These are phyloP conservation scores for Aurelia aurita DNA, from an alignment of 30 jellyfish, hydroid and myxozoan genomes.

Conservation along the genomic window DNA sequence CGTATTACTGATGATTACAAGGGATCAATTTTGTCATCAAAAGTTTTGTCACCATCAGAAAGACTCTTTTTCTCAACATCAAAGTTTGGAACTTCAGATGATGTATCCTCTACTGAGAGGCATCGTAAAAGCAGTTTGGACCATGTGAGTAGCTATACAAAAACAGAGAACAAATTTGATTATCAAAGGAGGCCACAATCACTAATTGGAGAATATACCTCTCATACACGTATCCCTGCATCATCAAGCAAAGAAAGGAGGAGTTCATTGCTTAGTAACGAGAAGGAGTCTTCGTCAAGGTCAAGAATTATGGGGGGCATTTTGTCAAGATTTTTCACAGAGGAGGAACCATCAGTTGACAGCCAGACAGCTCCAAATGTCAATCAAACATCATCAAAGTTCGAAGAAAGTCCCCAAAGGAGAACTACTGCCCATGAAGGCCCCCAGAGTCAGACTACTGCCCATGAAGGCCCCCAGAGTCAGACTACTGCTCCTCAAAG, in stretches of 20 bases:
- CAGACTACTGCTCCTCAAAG: background rate
- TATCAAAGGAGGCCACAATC: slow-evolving; percentile 14
- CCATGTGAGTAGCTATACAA: background rate
- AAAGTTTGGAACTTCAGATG: background rate
- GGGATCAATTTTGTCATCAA: slow-evolving; percentile 37
- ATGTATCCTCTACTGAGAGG: background rate
- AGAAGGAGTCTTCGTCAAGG: slow-evolving; percentile 36
- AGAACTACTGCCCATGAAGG: no score
- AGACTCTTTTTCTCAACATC: slow-evolving; percentile 38
- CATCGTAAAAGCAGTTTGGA: slow-evolving; percentile 37
- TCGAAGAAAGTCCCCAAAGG: no score
- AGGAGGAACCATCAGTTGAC: slow-evolving; percentile 15
- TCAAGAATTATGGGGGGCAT: slow-evolving; percentile 77
- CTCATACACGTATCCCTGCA: background rate
- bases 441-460: background rate
- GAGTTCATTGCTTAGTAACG: slow-evolving; percentile 1
- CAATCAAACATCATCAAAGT: no score
- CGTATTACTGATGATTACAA: background rate
- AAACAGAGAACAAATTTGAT: background rate
- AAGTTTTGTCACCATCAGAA: slow-evolving; percentile 36
- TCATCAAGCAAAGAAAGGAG: background rate
- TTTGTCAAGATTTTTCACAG: slow-evolving; percentile 62
- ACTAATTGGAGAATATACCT: background rate
- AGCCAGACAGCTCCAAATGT: background rate
- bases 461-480: background rate